Conservation (phyloP, 2,113 vertebrate genomes). For the Ailurus styani region DNA sequence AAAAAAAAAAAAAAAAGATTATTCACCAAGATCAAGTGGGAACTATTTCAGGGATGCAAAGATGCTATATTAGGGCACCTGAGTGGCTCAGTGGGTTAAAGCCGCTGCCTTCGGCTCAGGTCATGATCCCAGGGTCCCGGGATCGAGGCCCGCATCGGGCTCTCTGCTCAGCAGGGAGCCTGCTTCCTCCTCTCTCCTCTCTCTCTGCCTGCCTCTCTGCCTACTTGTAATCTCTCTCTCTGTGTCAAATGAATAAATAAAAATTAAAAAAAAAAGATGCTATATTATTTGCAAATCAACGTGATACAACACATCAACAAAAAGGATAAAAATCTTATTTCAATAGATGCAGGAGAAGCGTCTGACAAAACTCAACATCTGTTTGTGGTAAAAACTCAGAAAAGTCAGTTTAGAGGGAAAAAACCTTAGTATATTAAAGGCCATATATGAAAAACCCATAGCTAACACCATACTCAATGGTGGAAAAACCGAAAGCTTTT, state of each 20-base stretch:
- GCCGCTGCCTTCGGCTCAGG: too few relatives aligned
- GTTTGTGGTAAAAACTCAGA: background rate
- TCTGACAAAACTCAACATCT: background rate
- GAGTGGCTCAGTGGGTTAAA: too few relatives aligned
- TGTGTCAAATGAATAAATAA: too few relatives aligned
- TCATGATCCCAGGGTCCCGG: too few relatives aligned
- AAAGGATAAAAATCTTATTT: background rate
- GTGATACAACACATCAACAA: background rate
- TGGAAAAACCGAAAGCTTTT: background rate
- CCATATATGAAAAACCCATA: background rate
- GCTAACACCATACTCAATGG: background rate
- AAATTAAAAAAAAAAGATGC: too few relatives aligned
- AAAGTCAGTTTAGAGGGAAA: background rate
- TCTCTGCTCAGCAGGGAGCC: too few relatives aligned
- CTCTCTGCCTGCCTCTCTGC: too few relatives aligned
- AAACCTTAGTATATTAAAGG: background rate
- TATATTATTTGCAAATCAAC: background rate
- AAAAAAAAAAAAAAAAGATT: background rate
- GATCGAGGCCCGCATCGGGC: too few relatives aligned
- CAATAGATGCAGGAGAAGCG: background rate
- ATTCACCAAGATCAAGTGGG: background rate
- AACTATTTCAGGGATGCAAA: background rate
- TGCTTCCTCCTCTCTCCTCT: too few relatives aligned
- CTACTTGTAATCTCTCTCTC: too few relatives aligned
- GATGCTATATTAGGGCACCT: background rate